Conservation (phyloP, 2,888 invertebrate species). For the Perdita meconis region DNA sequence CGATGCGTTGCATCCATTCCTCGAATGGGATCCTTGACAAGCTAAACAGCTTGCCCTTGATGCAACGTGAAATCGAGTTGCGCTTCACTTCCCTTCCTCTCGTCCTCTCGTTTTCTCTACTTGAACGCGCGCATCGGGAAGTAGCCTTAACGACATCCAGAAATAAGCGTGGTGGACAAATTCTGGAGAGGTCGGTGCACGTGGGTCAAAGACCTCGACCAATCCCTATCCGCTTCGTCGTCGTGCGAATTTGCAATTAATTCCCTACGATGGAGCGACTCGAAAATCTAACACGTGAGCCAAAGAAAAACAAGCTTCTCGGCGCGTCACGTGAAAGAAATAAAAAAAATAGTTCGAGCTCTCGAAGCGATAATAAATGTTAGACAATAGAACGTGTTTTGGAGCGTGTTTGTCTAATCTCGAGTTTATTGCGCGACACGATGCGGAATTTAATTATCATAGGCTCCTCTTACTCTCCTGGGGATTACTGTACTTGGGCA, state of each 20-base stretch:
- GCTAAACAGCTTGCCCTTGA: slow-evolving; percentile 31
- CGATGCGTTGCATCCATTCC: not conserved
- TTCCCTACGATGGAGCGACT: not conserved
- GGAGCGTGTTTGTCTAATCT: slow-evolving; percentile 3
- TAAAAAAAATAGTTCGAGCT: not conserved
- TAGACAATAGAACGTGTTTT: slow-evolving; percentile 15
- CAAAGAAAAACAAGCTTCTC: not conserved
- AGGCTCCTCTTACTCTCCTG: not conserved
- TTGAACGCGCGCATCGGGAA: not conserved
- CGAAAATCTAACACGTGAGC: no score
- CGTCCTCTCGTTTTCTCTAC: not conserved
- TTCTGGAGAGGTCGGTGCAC: slow-evolving; percentile 40
- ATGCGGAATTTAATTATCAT: not conserved
- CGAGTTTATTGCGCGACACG: not conserved
- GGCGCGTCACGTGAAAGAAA: not conserved
- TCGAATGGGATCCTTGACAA: not conserved
- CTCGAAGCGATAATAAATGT: not conserved
- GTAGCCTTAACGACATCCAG: slow-evolving; percentile 29
- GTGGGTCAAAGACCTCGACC: slow-evolving; percentile 35
- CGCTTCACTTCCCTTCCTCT: not conserved
- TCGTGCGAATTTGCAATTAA: slow-evolving; percentile 1
- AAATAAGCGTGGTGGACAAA: slow-evolving; percentile 41
- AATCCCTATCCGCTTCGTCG: not conserved
- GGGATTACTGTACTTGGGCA: not conserved
- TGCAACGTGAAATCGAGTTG: not conserved